phyloP scores from a whole-genome alignment of 1,140 invertebrate species.

The Drosophila pruinosa region DNA sequence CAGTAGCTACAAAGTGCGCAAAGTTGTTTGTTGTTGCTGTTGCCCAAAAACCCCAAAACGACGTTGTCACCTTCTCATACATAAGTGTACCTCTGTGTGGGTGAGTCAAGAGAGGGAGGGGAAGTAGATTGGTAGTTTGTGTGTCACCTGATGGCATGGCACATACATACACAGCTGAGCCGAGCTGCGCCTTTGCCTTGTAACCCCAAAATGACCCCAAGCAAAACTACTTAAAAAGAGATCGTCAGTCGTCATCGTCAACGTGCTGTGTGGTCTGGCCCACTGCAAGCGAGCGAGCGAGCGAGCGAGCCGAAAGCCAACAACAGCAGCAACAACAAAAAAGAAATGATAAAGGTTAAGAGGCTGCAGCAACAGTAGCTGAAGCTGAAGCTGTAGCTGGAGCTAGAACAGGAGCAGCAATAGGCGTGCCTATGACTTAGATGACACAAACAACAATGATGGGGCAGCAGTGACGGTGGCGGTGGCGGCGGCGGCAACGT shows the following conservation, averaged over 20 bases:
- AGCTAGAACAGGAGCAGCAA: constrained; percentile 2
- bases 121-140: neutral
- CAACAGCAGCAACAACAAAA: constrained; percentile 13
- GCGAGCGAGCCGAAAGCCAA: constrained; percentile 15
- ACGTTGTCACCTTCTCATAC: constrained; percentile 63
- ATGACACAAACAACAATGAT: constrained; percentile 49
- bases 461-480: constrained; percentile 28
- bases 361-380: constrained; percentile 57
- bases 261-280: neutral
- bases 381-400: too few species aligned
- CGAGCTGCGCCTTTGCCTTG: constrained; percentile 2
- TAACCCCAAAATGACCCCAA: constrained; percentile 65
- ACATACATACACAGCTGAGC: neutral
- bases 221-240: constrained; percentile 79
- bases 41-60: constrained; percentile 47
- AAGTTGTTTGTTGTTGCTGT: constrained; percentile 21
- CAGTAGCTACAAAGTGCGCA: constrained; percentile 39
- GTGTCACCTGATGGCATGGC: constrained; percentile 10
- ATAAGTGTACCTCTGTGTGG: constrained; percentile 5
- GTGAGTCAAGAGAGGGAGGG: too few species aligned
- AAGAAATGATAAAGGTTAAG: constrained; percentile 68
- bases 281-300: constrained; percentile 8
- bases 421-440: constrained; percentile 52
- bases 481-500: constrained; percentile 11
- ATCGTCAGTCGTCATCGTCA: constrained; percentile 46